Evolutionary conservation across 2,113 vertebrate species (phyloP).

Genomic region (Papio anubis): DNA sequence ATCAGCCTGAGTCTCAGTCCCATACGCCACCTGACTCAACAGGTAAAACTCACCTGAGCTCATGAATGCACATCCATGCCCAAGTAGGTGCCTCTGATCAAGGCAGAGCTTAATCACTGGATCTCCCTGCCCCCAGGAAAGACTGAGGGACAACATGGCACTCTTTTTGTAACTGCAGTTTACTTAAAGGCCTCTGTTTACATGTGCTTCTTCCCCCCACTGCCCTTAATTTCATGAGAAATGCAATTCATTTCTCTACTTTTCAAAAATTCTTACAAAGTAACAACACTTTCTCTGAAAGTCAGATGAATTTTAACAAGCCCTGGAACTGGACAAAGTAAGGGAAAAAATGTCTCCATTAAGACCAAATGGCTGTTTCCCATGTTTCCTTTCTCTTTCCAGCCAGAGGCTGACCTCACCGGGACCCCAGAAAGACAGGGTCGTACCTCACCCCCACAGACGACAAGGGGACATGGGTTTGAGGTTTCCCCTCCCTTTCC

Average conservation of each 20-base stretch:
- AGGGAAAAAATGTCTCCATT: neutral
- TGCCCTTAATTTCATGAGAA: neutral
- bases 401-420: neutral
- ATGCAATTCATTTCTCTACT: neutral
- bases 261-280: neutral
- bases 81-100: too few relatives aligned
- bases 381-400: neutral
- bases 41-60: neutral
- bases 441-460: neutral
- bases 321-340: neutral
- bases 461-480: fast-evolving
- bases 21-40: neutral
- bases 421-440: neutral
- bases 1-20: neutral
- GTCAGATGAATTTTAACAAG: neutral
- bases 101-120: too few relatives aligned
- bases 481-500: too few relatives aligned
- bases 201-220: neutral
- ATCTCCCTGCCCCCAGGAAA: neutral
- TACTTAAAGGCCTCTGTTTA: neutral
- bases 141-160: neutral
- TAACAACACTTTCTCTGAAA: neutral
- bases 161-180: neutral
- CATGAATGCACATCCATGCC: fast-evolving
- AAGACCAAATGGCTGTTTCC: neutral